Percentiles rank a stretch among this genome's conserved stretches.
phyloP scores from a whole-genome alignment of 1,140 invertebrate species.

The Ceratina calcarata region DNA sequence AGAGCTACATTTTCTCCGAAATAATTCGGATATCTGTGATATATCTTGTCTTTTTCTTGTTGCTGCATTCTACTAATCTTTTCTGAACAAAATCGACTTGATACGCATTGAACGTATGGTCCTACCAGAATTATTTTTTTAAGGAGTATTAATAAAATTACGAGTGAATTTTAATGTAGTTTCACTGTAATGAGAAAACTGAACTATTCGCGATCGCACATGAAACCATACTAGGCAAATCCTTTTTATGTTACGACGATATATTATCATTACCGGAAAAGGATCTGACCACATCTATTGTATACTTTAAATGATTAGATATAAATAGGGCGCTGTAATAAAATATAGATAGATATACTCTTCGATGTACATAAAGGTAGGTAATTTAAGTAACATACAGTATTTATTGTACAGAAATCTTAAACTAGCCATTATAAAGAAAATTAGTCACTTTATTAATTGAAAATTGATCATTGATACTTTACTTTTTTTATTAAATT shows the following conservation, averaged over 20 bases:
- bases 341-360: background rate
- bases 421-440: too few relatives aligned
- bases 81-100: background rate
- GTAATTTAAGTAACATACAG: background rate
- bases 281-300: conserved; percentile 18
- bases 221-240: background rate
- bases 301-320: conserved; percentile 18
- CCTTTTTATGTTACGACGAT: conserved; percentile 27
- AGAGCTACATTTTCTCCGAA: conserved; percentile 43
- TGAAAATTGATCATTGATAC: too few relatives aligned
- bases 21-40: conserved; percentile 54
- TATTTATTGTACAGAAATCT: background rate
- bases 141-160: too few relatives aligned
- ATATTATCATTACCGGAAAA: conserved; percentile 28
- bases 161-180: background rate
- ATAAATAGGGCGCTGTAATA: background rate
- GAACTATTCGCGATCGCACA: background rate
- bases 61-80: conserved; percentile 23
- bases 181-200: background rate
- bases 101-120: too few relatives aligned
- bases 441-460: too few relatives aligned
- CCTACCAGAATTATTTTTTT: background rate
- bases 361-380: background rate
- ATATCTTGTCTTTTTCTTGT: conserved; percentile 10
- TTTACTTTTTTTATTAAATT: too few relatives aligned